Conservation (phyloP, 2,797 vertebrate species). For the Molossus molossus region DNA sequence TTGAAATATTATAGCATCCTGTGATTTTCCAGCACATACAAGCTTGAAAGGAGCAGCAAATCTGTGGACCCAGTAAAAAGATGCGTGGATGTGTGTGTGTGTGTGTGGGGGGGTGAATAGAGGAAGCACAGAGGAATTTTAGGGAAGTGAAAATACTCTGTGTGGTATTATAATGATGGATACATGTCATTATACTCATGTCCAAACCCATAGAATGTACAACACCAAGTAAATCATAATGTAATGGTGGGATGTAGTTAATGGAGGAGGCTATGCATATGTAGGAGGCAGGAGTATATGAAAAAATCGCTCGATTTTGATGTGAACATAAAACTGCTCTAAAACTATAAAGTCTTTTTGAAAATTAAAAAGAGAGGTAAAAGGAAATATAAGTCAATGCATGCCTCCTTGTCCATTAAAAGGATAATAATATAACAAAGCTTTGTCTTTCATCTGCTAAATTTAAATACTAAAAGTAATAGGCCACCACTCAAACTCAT, state of each 20-base stretch:
- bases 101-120: not conserved
- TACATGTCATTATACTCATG: not conserved
- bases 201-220: not conserved
- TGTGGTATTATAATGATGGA: not conserved
- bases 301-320: not conserved
- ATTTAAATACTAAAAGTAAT: constrained; percentile 64
- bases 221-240: not conserved
- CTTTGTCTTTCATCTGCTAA: constrained; percentile 69
- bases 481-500: constrained; percentile 42
- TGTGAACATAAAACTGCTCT: constrained; percentile 6
- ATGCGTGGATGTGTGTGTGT: not conserved
- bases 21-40: not conserved
- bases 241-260: not conserved
- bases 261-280: not conserved
- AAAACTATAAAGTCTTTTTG: not conserved
- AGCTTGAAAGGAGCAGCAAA: not conserved
- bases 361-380: not conserved
- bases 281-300: not conserved
- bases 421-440: constrained; percentile 52
- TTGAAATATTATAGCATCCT: not conserved
- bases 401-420: constrained; percentile 12
- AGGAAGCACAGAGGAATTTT: not conserved
- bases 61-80: not conserved
- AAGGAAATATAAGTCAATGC: constrained; percentile 9
- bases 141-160: not conserved